A percentile compares a stretch with the other conserved stretches of the same genome.
phyloP scores from a whole-genome alignment of 2,113 vertebrate species.

The Lophius piscatorius region DNA sequence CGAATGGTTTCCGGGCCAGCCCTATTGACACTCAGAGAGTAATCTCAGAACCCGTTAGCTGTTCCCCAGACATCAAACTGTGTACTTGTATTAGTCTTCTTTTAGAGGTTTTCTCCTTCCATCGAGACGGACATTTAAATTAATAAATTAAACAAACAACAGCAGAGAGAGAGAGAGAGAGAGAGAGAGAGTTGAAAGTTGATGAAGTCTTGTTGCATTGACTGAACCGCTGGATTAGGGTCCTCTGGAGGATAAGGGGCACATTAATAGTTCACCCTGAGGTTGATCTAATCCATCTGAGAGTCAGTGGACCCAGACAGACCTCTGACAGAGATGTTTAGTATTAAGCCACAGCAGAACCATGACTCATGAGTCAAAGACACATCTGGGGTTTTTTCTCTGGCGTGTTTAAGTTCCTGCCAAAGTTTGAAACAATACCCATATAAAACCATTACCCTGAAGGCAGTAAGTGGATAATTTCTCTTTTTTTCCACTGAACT shows the following conservation, averaged over 20 bases:
- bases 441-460: slow-evolving; percentile 50
- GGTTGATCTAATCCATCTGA: slow-evolving; percentile 36
- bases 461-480: slow-evolving; percentile 45
- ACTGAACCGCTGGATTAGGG: slow-evolving; percentile 12
- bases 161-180: too few relatives aligned
- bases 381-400: slow-evolving; percentile 48
- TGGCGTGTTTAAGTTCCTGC: slow-evolving; percentile 61
- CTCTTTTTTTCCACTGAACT: slow-evolving; percentile 35
- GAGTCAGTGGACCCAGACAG: slow-evolving; percentile 31
- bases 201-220: too few relatives aligned
- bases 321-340: slow-evolving; percentile 42
- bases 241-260: slow-evolving; percentile 38
- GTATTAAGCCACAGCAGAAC: slow-evolving; percentile 44
- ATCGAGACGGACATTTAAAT: too few relatives aligned
- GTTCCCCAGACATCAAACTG: slow-evolving; percentile 5
- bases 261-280: slow-evolving; percentile 29
- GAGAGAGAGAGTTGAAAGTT: neutral
- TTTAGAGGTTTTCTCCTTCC: neutral
- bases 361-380: slow-evolving; percentile 62
- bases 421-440: slow-evolving; percentile 58
- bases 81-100: slow-evolving; percentile 1
- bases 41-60: slow-evolving; percentile 22
- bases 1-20: too few relatives aligned
- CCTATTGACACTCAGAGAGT: slow-evolving; percentile 20
- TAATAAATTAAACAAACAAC: neutral